Evolutionary conservation across 2,888 invertebrate genomes (phyloP), one percentile per base, ranked within the genome.

Genomic region (Drosophila multiciliata): DNA sequence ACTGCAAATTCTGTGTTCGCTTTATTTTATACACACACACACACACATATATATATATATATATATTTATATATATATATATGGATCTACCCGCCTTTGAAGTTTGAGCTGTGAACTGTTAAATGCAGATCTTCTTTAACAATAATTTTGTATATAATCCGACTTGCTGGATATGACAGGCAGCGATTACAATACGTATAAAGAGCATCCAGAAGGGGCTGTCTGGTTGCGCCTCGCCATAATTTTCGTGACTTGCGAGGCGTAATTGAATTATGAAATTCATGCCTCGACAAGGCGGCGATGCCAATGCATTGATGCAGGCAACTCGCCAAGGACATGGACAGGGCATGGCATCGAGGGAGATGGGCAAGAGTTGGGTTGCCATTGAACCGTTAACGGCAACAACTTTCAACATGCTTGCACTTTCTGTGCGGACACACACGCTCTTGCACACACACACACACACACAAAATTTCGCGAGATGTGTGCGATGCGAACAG

Each of bases 181-280:
- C 17, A 38, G 48, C 42, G 35, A 33, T 29, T 11, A 52, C 6
- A 17, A 12, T 26, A 11, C 33, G 17, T 29, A 11, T 29, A 11
- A 20, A 72, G 59, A 35, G 78, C 45, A 55, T 62, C 20, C 38
- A 29, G n/a, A 55, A 17, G 11, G 17, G n/a, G 12, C 42, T 58
- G 57, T 49, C 73, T 60, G 55, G n/a, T n/a, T 36, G 33, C 33
- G 33, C 26, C 32, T 29, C 20, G 54, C 45, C 64, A 50, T 38
- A n/a, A 57, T n/a, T 53, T 59, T 52, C 12, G 54, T 66, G 59
- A 26, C 65, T 58, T 59, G 32, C 66, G 60, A 64, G 50, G 79
- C 85, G 72, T 70, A 84, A 82, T 82, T 84, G 82, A 83, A 83
- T 85, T 85, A 85, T 87, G 83, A 79, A 84, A 77, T 73, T 68